Percentiles rank a stretch among this genome's conserved stretches.
Conservation (phyloP, 1,140 invertebrate genomes). For the Spodoptera frugiperda region DNA sequence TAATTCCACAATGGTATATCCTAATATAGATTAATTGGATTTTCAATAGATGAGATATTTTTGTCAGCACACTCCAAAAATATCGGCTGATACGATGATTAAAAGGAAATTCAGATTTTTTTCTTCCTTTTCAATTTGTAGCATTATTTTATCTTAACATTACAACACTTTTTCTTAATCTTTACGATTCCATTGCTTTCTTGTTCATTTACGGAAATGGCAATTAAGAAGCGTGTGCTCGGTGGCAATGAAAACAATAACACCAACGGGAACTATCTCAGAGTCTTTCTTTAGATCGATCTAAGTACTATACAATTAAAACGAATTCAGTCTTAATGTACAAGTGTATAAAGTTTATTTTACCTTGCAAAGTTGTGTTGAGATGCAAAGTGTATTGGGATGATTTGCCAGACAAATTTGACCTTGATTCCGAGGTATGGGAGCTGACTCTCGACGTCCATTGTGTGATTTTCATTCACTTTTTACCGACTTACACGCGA, state of each 20-base stretch:
- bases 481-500: constrained; percentile 61
- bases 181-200: constrained; percentile 55
- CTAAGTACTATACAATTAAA: constrained; percentile 12
- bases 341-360: constrained; percentile 50
- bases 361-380: constrained; percentile 32
- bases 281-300: constrained; percentile 62
- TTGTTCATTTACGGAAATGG: constrained; percentile 72
- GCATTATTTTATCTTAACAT: no score
- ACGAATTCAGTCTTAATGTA: constrained; percentile 4
- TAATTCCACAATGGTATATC: no score
- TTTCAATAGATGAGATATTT: no score
- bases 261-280: constrained; percentile 74
- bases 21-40: no score
- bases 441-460: constrained; percentile 66
- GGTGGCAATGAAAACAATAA: constrained; percentile 78
- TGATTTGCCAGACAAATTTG: constrained; percentile 72
- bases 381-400: constrained; percentile 59
- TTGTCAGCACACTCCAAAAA: no score
- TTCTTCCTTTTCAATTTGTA: no score
- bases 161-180: background rate
- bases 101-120: no score
- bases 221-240: constrained; percentile 75
- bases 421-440: constrained; percentile 70
- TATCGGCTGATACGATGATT: no score
- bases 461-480: constrained; percentile 73